Conservation (phyloP, 2,888 invertebrate genomes). For the Ophion ventricosus region DNA sequence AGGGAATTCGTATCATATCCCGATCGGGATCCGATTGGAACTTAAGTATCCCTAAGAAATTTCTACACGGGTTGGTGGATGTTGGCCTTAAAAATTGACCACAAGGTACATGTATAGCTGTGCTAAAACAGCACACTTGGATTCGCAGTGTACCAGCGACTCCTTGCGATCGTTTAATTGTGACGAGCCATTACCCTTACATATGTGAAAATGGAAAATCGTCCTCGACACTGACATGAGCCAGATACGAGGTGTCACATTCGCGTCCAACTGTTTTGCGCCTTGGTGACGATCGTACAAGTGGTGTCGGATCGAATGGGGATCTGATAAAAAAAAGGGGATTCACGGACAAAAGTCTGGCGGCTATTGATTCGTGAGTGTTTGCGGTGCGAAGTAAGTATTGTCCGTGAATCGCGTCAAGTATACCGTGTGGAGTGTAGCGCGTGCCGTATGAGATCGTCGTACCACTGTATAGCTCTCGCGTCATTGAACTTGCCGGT, state of each 20-base stretch:
- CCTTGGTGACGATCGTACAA: background rate
- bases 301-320: background rate
- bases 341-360: background rate
- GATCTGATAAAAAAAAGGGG: background rate
- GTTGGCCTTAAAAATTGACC: no score
- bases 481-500: slow-evolving; percentile 68
- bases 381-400: slow-evolving; percentile 27
- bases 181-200: background rate
- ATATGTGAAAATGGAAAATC: background rate
- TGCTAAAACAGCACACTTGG: no score
- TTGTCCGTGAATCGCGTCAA: slow-evolving; percentile 23
- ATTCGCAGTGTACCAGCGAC: no score
- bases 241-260: background rate
- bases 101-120: no score
- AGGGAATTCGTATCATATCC: no score
- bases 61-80: no score
- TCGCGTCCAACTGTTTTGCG: background rate
- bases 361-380: slow-evolving; percentile 19
- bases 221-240: background rate
- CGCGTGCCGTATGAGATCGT: slow-evolving; percentile 49
- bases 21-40: no score
- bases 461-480: slow-evolving; percentile 21
- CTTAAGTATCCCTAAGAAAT: no score
- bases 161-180: background rate
- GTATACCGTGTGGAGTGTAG: slow-evolving; percentile 36